Evolutionary conservation across 2,888 invertebrate genomes (phyloP).

Genomic region (Oligia fasciuncula): DNA sequence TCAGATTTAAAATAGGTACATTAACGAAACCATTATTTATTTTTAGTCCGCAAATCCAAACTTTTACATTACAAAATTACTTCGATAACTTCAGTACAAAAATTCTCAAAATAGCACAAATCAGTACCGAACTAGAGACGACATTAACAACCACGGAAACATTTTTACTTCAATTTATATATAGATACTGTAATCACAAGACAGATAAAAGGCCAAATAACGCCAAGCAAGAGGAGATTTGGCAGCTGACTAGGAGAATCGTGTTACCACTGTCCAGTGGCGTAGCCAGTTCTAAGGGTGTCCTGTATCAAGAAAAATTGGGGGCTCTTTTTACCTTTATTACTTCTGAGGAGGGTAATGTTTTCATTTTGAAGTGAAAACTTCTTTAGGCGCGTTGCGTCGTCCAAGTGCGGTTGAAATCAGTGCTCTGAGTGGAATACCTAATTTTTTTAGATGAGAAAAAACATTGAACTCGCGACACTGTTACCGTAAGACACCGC

Average conservation of each 20-base stretch:
- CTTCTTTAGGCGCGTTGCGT: too few relatives aligned
- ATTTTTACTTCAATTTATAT: background rate
- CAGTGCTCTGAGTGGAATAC: too few relatives aligned
- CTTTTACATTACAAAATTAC: background rate
- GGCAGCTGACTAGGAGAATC: slow-evolving; percentile 24
- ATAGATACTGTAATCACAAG: background rate
- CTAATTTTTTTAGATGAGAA: too few relatives aligned
- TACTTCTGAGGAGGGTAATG: too few relatives aligned
- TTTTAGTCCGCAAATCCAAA: background rate
- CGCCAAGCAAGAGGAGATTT: slow-evolving; percentile 4
- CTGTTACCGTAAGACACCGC: too few relatives aligned
- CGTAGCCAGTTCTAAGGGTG: too few relatives aligned
- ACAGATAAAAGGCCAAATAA: slow-evolving; percentile 13
- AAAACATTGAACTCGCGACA: too few relatives aligned
- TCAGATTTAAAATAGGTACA: background rate
- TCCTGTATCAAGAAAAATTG: too few relatives aligned
- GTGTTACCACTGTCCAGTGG: background rate
- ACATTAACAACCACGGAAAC: background rate
- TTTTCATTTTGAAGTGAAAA: too few relatives aligned
- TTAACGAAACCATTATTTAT: background rate
- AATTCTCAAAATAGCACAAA: background rate
- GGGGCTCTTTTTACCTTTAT: too few relatives aligned
- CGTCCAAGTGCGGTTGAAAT: too few relatives aligned
- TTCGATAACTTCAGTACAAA: background rate
- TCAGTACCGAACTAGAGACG: background rate